Percentiles rank a stretch among this genome's conserved stretches.
phyloP scores from a whole-genome alignment of 2,797 vertebrate species.

The Helicolenus hilgendorfi region DNA sequence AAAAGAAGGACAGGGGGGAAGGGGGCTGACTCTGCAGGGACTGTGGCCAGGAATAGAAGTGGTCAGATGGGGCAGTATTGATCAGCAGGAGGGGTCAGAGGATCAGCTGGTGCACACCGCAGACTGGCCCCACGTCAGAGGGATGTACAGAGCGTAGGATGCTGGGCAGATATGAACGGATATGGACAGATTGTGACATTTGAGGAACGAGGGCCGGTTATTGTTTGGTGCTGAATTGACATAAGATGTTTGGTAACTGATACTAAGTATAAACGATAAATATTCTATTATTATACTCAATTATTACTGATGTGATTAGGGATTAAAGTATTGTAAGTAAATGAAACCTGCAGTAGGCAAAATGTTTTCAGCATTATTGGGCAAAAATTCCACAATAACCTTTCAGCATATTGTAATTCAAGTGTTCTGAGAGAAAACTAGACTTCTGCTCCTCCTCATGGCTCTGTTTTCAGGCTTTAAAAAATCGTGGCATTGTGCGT shows the following conservation, averaged over 20 bases:
- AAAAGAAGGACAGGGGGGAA: conserved; percentile 39
- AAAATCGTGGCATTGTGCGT: not conserved
- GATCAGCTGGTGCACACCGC: conserved; percentile 47
- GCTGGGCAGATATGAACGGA: not conserved
- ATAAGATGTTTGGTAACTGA: not conserved
- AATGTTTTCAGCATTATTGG: too few relatives aligned
- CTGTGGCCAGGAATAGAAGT: conserved; percentile 78
- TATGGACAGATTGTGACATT: not conserved
- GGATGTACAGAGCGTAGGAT: conserved; percentile 10
- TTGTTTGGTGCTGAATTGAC: not conserved
- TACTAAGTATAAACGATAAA: not conserved
- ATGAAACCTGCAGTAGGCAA: not conserved
- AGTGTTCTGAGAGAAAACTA: too few relatives aligned
- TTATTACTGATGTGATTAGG: not conserved
- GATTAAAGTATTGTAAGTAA: not conserved
- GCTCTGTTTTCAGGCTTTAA: too few relatives aligned
- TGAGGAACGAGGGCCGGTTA: not conserved
- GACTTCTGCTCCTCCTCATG: too few relatives aligned
- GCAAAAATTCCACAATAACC: too few relatives aligned
- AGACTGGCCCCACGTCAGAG: conserved; percentile 36
- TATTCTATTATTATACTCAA: too few relatives aligned
- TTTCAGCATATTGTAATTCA: too few relatives aligned
- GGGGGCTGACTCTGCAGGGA: conserved; percentile 76
- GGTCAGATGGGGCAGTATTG: conserved; percentile 78
- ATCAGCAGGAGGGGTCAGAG: conserved; percentile 71